Conservation (phyloP, 2,888 invertebrate genomes). For the Amphiduros pacificus region DNA sequence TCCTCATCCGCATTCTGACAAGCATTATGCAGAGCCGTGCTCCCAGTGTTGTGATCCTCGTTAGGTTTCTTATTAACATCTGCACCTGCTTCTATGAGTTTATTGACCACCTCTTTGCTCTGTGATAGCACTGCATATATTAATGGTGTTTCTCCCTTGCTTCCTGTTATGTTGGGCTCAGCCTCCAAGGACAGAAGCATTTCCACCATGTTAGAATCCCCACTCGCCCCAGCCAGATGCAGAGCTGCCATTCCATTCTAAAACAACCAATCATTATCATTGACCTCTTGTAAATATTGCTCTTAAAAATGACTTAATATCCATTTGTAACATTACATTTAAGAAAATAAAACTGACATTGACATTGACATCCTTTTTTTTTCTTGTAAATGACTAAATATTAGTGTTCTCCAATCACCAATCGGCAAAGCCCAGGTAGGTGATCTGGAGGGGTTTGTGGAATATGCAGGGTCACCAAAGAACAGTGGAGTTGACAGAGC, state of each 20-base stretch:
- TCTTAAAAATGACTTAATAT: too few species aligned
- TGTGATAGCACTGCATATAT: constrained; percentile 9
- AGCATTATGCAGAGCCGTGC: constrained; percentile 22
- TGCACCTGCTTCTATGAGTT: constrained; percentile 11
- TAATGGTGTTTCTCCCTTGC: constrained; percentile 19
- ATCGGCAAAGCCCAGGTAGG: too few species aligned
- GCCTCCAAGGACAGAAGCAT: constrained; percentile 3
- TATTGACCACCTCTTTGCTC: constrained; percentile 6
- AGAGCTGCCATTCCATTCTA: not conserved
- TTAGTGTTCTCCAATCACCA: too few species aligned
- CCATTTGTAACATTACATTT: too few species aligned
- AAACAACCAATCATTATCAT: too few species aligned
- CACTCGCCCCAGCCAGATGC: not conserved
- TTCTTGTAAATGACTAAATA: not conserved
- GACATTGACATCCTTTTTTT: not conserved
- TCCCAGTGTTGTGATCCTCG: constrained; percentile 14
- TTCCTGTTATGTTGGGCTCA: constrained; percentile 10
- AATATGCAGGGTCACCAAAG: too few species aligned
- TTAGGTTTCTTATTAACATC: constrained; percentile 8
- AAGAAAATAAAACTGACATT: not conserved
- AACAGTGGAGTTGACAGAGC: too few species aligned
- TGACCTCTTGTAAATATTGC: too few species aligned
- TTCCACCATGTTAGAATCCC: not conserved
- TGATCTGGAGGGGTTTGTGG: too few species aligned
- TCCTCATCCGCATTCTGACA: constrained; percentile 22